Percentiles rank a stretch among this genome's conserved stretches.
These are phyloP conservation scores for Drosophila differens DNA, from an alignment of 2,888 invertebrate species.

Conservation along the genomic window DNA sequence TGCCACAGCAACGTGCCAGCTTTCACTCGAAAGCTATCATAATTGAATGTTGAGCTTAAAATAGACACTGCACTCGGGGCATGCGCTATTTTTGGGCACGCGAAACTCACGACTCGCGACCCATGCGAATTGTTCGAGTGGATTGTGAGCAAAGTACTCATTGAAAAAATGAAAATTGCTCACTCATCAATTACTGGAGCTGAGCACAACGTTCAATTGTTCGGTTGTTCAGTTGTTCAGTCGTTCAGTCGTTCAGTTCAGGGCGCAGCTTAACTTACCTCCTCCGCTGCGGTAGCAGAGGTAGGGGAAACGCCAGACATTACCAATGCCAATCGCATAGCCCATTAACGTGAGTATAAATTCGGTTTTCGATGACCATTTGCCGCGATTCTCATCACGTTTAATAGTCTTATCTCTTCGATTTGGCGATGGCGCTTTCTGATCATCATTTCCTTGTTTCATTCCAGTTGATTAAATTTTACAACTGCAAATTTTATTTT, in stretches of 20 bases:
- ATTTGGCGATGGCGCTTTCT: not conserved
- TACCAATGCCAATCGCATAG: constrained; percentile 94
- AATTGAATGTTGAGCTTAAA: constrained; percentile 37
- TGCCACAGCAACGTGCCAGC: constrained; percentile 29
- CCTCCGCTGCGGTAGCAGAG: constrained; percentile 94
- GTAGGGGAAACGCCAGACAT: constrained; percentile 95
- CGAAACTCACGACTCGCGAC: not conserved
- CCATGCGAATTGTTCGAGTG: constrained; percentile 1
- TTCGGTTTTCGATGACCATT: constrained; percentile 91
- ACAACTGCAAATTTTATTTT: not conserved
- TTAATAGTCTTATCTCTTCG: constrained; percentile 42
- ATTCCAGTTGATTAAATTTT: constrained; percentile 4
- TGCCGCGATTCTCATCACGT: constrained; percentile 86
- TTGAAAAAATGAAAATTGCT: constrained; percentile 3
- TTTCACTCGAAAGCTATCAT: constrained; percentile 60
- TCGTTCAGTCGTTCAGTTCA: not conserved
- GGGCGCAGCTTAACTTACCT: constrained; percentile 85
- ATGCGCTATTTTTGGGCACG: constrained; percentile 51
- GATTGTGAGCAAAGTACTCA: constrained; percentile 16
- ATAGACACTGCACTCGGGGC: constrained; percentile 49
- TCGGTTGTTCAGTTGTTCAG: not conserved
- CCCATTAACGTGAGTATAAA: constrained; percentile 93
- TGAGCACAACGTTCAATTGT: not conserved
- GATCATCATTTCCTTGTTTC: not conserved
- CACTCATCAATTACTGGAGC: constrained; percentile 9